phyloP scores from a whole-genome alignment of 2,888 invertebrate genomes.

The Drosophila pseudotalamancana region DNA sequence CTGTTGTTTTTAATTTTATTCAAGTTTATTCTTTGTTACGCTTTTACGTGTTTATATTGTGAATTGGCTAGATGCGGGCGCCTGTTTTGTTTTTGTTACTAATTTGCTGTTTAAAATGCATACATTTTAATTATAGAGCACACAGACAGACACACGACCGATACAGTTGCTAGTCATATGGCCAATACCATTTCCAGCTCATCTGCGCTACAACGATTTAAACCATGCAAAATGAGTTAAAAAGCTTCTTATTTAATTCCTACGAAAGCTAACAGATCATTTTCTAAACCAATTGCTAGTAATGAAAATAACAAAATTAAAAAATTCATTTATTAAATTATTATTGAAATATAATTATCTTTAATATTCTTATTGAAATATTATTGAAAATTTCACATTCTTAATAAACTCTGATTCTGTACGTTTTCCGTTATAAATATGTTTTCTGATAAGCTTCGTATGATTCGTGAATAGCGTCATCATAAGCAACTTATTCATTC shows the following conservation, averaged over 20 bases:
- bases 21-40: slow-evolving; percentile 33
- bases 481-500: background rate
- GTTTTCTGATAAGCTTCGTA: no score
- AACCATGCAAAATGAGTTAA: slow-evolving; percentile 8
- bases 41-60: slow-evolving; percentile 53
- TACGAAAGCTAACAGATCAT: slow-evolving; percentile 14
- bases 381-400: no score
- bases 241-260: slow-evolving; percentile 3
- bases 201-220: slow-evolving; percentile 23
- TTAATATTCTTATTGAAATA: background rate
- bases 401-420: no score
- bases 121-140: slow-evolving; percentile 74
- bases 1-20: slow-evolving; percentile 35
- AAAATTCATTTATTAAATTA: background rate
- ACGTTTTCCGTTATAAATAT: no score
- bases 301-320: background rate
- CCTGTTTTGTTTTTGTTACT: slow-evolving; percentile 66
- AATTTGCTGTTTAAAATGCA: slow-evolving; percentile 72
- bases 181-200: slow-evolving; percentile 26
- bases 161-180: slow-evolving; percentile 22
- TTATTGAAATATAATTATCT: background rate
- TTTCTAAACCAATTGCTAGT: background rate
- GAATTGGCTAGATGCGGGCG: slow-evolving; percentile 34
- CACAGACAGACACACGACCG: slow-evolving; percentile 24
- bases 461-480: no score